Conservation (phyloP, 1,140 invertebrate genomes). For the Delia radicum region DNA sequence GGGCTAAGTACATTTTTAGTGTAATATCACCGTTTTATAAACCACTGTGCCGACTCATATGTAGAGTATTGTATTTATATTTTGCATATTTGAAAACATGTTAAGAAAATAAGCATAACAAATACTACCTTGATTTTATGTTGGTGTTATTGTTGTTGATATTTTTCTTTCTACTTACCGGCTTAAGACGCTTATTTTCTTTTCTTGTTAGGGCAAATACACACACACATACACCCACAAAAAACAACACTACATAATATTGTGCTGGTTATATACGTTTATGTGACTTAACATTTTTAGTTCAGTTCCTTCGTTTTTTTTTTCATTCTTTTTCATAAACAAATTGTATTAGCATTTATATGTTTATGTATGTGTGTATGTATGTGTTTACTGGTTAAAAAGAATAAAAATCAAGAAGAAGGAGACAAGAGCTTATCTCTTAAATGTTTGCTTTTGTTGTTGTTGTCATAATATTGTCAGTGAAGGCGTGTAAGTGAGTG, state of each 20-base stretch:
- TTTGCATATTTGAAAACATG: neutral
- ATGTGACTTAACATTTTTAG: neutral
- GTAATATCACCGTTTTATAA: no score
- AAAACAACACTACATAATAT: neutral
- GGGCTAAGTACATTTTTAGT: no score
- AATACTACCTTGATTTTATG: neutral
- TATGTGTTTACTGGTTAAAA: neutral
- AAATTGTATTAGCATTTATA: neutral
- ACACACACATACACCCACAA: neutral
- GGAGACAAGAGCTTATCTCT: neutral
- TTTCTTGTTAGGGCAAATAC: neutral
- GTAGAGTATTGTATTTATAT: no score
- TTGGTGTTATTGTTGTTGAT: neutral
- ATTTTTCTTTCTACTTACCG: neutral
- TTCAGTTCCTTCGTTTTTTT: neutral
- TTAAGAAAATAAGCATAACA: neutral
- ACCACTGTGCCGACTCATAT: no score
- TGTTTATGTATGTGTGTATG: neutral
- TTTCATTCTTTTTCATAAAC: neutral
- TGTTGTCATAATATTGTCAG: neutral
- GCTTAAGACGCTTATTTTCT: neutral
- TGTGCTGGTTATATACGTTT: neutral
- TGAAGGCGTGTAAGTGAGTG: neutral
- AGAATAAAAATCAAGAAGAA: no score
- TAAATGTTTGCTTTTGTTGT: neutral